Percentiles rank a stretch among this genome's conserved stretches.
These are phyloP conservation scores for Acrocephalus arundinaceus DNA, from an alignment of 2,113 vertebrate species.

Conservation along the genomic window DNA sequence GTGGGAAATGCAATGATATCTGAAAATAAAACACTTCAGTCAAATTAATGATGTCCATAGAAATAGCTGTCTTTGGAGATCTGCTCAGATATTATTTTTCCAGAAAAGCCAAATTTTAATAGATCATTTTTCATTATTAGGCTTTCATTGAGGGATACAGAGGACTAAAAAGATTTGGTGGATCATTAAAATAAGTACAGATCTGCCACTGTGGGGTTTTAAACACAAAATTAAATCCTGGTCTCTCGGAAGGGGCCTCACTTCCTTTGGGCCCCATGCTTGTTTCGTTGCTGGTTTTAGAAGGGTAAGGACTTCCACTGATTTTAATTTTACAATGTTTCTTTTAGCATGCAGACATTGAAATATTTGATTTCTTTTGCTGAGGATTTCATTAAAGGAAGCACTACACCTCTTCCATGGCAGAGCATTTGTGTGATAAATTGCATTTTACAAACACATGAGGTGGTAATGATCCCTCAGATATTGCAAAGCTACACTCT, in stretches of 20 bases:
- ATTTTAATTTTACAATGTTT: neutral
- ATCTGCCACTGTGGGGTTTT: neutral
- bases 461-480: neutral
- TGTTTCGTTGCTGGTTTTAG: constrained; percentile 18
- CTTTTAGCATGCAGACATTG: neutral
- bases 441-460: neutral
- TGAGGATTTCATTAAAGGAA: neutral
- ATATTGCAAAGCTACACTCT: neutral
- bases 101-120: neutral
- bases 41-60: neutral
- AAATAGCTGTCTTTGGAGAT: neutral
- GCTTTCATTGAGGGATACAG: neutral
- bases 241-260: neutral
- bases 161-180: constrained; percentile 1
- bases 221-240: constrained; percentile 21
- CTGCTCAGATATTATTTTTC: neutral
- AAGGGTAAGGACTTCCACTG: neutral
- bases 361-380: neutral
- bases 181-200: neutral
- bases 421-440: neutral
- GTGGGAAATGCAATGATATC: neutral
- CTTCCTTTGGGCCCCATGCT: neutral
- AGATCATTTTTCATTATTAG: constrained; percentile 2
- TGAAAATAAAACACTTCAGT: neutral
- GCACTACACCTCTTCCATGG: neutral